Evolutionary conservation across 1,140 invertebrate genomes (phyloP).

Genomic region (Pygmarrhopalites habei): DNA sequence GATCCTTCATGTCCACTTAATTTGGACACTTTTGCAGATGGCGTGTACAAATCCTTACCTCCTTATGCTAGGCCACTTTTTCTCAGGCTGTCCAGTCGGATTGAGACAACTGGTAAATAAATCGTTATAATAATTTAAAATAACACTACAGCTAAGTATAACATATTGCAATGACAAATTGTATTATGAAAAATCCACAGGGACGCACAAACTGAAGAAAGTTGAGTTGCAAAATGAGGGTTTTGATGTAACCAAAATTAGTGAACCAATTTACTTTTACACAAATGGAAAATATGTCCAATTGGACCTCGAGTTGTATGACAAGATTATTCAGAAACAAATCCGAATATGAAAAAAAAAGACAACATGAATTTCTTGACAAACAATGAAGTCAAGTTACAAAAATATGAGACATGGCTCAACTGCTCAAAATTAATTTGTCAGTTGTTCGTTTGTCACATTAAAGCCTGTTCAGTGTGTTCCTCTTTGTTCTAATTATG

Average conservation of each 20-base stretch:
- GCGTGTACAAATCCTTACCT: constrained; percentile 63
- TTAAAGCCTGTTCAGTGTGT: no score
- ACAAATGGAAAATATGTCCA: constrained; percentile 51
- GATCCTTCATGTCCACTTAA: constrained; percentile 64
- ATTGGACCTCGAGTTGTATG: constrained; percentile 46
- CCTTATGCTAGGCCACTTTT: constrained; percentile 82
- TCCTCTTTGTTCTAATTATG: no score
- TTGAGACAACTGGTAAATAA: constrained; percentile 75
- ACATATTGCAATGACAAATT: neutral
- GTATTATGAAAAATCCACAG: constrained; percentile 44
- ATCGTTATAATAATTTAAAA: neutral
- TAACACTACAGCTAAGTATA: neutral
- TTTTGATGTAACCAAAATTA: constrained; percentile 68
- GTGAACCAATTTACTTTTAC: constrained; percentile 71
- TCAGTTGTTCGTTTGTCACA: no score
- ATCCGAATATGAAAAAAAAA: neutral
- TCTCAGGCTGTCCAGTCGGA: constrained; percentile 66
- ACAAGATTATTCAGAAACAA: neutral
- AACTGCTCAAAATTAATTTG: no score
- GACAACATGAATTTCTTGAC: no score
- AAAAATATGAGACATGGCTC: no score
- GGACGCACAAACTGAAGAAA: constrained; percentile 91
- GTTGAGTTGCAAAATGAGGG: constrained; percentile 81
- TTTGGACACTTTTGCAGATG: constrained; percentile 54
- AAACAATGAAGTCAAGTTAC: no score